These are phyloP conservation scores for Aplysina aerophoba DNA, from an alignment of 37 sponge, comb jelly and placozoan genomes.

Conservation along the genomic window DNA sequence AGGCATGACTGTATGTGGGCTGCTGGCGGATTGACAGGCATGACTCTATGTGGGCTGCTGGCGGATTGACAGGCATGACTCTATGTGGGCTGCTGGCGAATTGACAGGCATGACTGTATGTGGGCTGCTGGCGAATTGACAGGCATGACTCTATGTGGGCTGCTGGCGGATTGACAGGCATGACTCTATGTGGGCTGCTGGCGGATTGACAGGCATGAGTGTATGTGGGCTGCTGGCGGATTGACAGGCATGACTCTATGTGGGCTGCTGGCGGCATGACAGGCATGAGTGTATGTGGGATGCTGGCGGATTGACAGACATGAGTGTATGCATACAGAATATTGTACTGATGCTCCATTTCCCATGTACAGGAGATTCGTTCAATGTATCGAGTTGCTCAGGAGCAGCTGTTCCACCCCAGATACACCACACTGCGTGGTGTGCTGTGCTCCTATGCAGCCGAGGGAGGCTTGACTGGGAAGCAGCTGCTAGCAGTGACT, in stretches of 20 bases:
- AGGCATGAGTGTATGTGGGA: no score
- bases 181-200: no score
- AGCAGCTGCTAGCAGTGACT: no score
- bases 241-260: neutral
- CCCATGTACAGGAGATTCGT: slow-evolving; percentile 1
- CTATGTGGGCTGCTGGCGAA: no score
- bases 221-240: neutral
- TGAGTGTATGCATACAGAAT: neutral
- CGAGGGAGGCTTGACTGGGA: no score
- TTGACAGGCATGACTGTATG: no score
- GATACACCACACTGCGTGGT: neutral
- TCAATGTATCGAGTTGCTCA: neutral
- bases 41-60: no score
- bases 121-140: no score
- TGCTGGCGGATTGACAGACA: neutral
- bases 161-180: no score
- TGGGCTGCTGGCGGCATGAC: no score
- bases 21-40: no score
- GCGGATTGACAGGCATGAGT: neutral
- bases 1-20: neutral
- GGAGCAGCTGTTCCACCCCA: neutral
- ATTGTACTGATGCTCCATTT: neutral
- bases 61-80: neutral
- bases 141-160: neutral
- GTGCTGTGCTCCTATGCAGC: no score